A percentile compares a stretch with the other conserved stretches of the same genome.
phyloP scores from a whole-genome alignment of 1,140 invertebrate species.

The Scaptodrosophila lebanonensis region DNA sequence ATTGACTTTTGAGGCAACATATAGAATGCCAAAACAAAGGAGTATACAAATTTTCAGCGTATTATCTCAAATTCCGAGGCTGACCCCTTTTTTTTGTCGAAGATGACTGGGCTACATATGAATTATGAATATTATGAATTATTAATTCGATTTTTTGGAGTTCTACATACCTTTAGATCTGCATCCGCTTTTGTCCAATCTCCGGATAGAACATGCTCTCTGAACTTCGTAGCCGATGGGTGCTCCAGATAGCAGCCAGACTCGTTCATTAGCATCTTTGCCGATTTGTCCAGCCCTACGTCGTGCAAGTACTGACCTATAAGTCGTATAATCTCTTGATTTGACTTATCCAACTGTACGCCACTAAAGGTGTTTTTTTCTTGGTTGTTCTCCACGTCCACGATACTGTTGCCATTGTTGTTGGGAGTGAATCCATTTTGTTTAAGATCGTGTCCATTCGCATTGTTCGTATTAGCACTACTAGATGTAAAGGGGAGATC shows the following conservation, averaged over 20 bases:
- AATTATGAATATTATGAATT: too few relatives aligned
- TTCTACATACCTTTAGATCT: conserved; percentile 81
- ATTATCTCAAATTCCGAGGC: too few relatives aligned
- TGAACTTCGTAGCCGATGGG: conserved; percentile 95
- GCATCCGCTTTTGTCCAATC: conserved; percentile 93
- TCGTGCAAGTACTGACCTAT: conserved; percentile 96
- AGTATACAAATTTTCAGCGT: too few relatives aligned
- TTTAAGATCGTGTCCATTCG: conserved; percentile 68
- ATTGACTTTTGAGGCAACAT: too few relatives aligned
- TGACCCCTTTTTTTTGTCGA: too few relatives aligned
- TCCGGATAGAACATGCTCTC: conserved; percentile 94
- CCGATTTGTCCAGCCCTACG: conserved; percentile 95
- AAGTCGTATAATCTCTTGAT: conserved; percentile 95
- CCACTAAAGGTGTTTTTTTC: conserved; percentile 56
- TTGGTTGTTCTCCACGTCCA: conserved; percentile 66
- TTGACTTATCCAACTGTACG: conserved; percentile 84
- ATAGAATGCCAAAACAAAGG: too few relatives aligned
- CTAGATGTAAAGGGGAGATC: too few relatives aligned
- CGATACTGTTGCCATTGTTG: conserved; percentile 50
- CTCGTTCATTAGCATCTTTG: conserved; percentile 91
- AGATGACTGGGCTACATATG: too few relatives aligned
- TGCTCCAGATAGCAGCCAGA: conserved; percentile 96
- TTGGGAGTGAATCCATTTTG: conserved; percentile 67
- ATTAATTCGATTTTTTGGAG: too few relatives aligned
- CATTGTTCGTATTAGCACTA: too few relatives aligned